Evolutionary conservation across 2,797 vertebrate genomes (phyloP).

Genomic region (Ctenopoma multispine): DNA sequence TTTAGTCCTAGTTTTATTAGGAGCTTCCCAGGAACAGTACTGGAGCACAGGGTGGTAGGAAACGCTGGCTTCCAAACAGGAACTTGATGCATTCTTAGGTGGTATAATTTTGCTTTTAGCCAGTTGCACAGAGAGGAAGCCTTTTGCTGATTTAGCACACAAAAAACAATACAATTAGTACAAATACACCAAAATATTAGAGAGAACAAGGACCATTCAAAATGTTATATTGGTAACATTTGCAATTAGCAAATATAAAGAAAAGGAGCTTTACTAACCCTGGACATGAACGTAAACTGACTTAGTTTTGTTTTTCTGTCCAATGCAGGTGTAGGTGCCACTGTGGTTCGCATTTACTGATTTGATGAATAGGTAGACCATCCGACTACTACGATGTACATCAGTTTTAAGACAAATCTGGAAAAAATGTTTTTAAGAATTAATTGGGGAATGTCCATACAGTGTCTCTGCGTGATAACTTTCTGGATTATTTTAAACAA

Average conservation of each 20-base stretch:
- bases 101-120: constrained; percentile 72
- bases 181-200: neutral
- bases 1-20: constrained; percentile 76
- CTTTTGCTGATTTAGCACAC: constrained; percentile 88
- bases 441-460: neutral
- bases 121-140: constrained; percentile 85
- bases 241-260: neutral
- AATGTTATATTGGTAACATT: neutral
- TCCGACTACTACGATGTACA: fast-evolving
- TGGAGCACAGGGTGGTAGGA: constrained; percentile 86
- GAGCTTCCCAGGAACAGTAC: constrained; percentile 87
- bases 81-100: constrained; percentile 64
- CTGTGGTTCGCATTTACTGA: constrained; percentile 57
- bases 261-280: constrained; percentile 67
- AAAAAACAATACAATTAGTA: neutral
- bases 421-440: neutral
- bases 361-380: constrained; percentile 66
- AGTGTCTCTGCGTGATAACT: neutral
- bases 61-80: constrained; percentile 87
- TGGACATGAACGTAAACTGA: constrained; percentile 65
- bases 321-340: constrained; percentile 76
- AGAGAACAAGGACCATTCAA: neutral
- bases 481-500: neutral
- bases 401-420: constrained; percentile 61
- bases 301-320: neutral